A percentile compares a stretch with the other conserved stretches of the same genome.
phyloP scores from a whole-genome alignment of 92 coral and sea anemone species.

The Umimayanthus kanabou region DNA sequence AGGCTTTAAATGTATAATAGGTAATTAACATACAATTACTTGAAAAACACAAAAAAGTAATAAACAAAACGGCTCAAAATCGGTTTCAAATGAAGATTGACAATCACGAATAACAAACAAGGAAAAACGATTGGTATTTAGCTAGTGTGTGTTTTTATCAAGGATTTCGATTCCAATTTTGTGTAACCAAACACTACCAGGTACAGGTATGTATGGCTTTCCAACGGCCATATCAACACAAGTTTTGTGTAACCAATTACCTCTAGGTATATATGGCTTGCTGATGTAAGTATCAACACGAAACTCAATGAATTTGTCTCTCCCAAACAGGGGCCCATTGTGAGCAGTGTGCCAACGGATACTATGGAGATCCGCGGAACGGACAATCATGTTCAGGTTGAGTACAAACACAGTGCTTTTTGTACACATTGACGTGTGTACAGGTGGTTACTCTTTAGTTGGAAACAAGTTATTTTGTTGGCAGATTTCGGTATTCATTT shows the following conservation, averaged over 20 bases:
- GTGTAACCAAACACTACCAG: too few relatives aligned
- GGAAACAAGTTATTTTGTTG: not conserved
- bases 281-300: not conserved
- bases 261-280: not conserved
- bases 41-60: too few relatives aligned
- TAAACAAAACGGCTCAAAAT: too few relatives aligned
- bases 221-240: not conserved
- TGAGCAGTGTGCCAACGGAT: conserved; percentile 61
- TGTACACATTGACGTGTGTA: not conserved
- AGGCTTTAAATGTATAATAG: too few relatives aligned
- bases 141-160: too few relatives aligned
- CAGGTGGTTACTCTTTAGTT: not conserved
- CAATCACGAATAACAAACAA: too few relatives aligned
- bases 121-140: too few relatives aligned
- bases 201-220: too few relatives aligned
- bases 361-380: conserved; percentile 73
- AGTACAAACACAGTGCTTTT: not conserved
- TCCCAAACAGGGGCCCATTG: conserved; percentile 60
- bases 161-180: too few relatives aligned
- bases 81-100: too few relatives aligned
- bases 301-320: not conserved
- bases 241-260: too few relatives aligned
- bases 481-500: not conserved
- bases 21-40: too few relatives aligned
- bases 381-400: conserved; percentile 75